Percentiles rank a stretch among this genome's conserved stretches.
phyloP scores from a whole-genome alignment of 1,140 invertebrate species.

The Brevipalpus yothersi region DNA sequence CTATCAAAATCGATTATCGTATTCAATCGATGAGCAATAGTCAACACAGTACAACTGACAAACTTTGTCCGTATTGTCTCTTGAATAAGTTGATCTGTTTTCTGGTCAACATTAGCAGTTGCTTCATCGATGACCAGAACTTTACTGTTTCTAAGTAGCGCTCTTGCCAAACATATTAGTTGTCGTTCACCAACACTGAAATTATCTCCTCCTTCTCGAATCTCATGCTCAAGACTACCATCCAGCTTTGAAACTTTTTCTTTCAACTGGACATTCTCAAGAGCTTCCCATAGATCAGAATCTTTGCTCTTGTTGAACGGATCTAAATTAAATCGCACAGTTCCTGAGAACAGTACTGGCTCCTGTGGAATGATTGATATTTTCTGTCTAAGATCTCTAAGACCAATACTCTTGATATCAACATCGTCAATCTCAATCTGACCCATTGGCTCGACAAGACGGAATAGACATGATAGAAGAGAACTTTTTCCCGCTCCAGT shows the following conservation, averaged over 20 bases:
- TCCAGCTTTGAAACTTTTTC: slow-evolving; percentile 9
- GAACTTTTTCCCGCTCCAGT: slow-evolving; percentile 82
- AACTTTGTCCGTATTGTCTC: slow-evolving; percentile 54
- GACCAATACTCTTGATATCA: slow-evolving; percentile 16
- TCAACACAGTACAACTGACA: slow-evolving; percentile 54
- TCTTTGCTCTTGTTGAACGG: slow-evolving; percentile 15
- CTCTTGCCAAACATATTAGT: slow-evolving; percentile 58
- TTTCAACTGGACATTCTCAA: slow-evolving; percentile 15
- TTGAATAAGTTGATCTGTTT: slow-evolving; percentile 67
- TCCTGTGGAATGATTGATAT: slow-evolving; percentile 35
- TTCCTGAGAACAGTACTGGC: slow-evolving; percentile 24
- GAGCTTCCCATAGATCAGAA: slow-evolving; percentile 15
- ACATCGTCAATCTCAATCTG: slow-evolving; percentile 19
- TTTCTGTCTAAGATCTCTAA: slow-evolving; percentile 10
- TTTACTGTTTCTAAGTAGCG: slow-evolving; percentile 59
- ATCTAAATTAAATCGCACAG: slow-evolving; percentile 20
- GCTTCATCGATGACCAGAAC: slow-evolving; percentile 81
- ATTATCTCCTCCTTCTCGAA: slow-evolving; percentile 28
- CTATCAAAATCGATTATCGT: slow-evolving; percentile 62
- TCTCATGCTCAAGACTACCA: slow-evolving; percentile 13
- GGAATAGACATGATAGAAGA: slow-evolving; percentile 51
- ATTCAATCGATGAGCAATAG: slow-evolving; percentile 67
- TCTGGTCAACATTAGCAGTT: slow-evolving; percentile 70
- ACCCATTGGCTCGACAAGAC: slow-evolving; percentile 41
- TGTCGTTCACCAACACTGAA: slow-evolving; percentile 50